Evolutionary conservation across 2,888 invertebrate genomes (phyloP).

Genomic region (Megalurothrips usitatus): DNA sequence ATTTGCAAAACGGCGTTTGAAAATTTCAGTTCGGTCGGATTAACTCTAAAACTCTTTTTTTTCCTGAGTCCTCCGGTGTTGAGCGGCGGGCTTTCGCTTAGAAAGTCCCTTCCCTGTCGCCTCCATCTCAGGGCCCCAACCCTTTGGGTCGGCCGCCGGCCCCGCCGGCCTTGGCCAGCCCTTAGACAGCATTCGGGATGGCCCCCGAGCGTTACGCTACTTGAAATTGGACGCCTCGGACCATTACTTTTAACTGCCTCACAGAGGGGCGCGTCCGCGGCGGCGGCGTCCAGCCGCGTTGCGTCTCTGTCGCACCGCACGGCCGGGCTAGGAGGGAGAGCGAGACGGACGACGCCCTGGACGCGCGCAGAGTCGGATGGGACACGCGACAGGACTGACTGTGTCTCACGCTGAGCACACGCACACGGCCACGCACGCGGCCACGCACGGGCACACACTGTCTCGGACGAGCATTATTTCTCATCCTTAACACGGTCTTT

Average conservation of each 20-base stretch:
- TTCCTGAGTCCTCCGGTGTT: no score
- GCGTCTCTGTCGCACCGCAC: not conserved
- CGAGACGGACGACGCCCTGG: not conserved
- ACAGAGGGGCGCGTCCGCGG: not conserved
- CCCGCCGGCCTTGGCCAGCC: not conserved
- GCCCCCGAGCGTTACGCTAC: constrained; percentile 1
- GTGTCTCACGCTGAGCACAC: not conserved
- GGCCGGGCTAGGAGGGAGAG: not conserved
- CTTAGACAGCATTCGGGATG: not conserved
- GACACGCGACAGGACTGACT: not conserved
- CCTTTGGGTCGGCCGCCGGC: not conserved
- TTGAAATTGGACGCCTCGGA: constrained; percentile 15
- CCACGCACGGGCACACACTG: not conserved
- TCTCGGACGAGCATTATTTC: no score
- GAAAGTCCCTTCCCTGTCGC: no score
- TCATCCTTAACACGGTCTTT: no score
- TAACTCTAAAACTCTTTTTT: no score
- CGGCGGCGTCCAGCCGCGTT: not conserved
- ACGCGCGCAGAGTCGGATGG: not conserved
- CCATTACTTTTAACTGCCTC: constrained; percentile 24
- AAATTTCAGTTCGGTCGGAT: no score
- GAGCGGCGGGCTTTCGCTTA: no score
- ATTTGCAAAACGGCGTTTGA: no score
- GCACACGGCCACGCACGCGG: not conserved
- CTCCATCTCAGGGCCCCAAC: not conserved